phyloP scores from a whole-genome alignment of 2,888 invertebrate genomes.

The Nymphalis polychloros region DNA sequence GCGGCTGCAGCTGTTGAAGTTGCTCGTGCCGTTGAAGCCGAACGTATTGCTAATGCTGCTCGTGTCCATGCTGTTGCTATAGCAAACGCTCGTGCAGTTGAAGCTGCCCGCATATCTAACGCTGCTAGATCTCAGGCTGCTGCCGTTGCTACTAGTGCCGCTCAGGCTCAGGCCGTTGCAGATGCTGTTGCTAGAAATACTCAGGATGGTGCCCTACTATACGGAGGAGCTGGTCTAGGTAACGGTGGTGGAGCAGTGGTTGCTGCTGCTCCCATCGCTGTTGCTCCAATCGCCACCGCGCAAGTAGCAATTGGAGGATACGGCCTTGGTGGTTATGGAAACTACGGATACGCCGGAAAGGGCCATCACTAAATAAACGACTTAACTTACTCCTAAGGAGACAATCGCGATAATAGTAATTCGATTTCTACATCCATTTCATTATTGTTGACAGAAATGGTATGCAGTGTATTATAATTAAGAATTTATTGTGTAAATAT shows the following conservation, averaged over 20 bases:
- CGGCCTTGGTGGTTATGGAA: slow-evolving; percentile 13
- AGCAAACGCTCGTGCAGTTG: slow-evolving; percentile 71
- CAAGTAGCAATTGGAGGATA: slow-evolving; percentile 22
- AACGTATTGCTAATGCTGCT: slow-evolving; percentile 70
- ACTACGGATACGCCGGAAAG: slow-evolving; percentile 26
- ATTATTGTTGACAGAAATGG: slow-evolving; percentile 15
- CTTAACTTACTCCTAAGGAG: slow-evolving; percentile 5
- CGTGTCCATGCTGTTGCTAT: slow-evolving; percentile 72
- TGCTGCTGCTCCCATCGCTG: slow-evolving; percentile 38
- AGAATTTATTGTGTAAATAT: slow-evolving; percentile 29
- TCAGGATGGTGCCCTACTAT: slow-evolving; percentile 60
- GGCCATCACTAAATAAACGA: slow-evolving; percentile 19
- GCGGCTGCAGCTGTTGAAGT: slow-evolving; percentile 59
- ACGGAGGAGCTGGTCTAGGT: slow-evolving; percentile 48
- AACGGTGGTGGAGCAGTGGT: slow-evolving; percentile 19
- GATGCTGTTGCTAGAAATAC: slow-evolving; percentile 65
- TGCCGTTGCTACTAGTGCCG: slow-evolving; percentile 61
- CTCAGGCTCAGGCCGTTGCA: slow-evolving; percentile 66
- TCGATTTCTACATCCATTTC: slow-evolving; percentile 19
- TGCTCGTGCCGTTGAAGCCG: slow-evolving; percentile 64
- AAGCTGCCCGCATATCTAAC: slow-evolving; percentile 72
- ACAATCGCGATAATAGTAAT: slow-evolving; percentile 15
- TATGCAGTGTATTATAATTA: slow-evolving; percentile 18
- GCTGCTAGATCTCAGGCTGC: slow-evolving; percentile 62
- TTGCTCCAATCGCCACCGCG: slow-evolving; percentile 35